Percentiles rank a stretch among this genome's conserved stretches.
phyloP scores from a whole-genome alignment of 2,797 vertebrate species.

The Lutjanus campechanus region DNA sequence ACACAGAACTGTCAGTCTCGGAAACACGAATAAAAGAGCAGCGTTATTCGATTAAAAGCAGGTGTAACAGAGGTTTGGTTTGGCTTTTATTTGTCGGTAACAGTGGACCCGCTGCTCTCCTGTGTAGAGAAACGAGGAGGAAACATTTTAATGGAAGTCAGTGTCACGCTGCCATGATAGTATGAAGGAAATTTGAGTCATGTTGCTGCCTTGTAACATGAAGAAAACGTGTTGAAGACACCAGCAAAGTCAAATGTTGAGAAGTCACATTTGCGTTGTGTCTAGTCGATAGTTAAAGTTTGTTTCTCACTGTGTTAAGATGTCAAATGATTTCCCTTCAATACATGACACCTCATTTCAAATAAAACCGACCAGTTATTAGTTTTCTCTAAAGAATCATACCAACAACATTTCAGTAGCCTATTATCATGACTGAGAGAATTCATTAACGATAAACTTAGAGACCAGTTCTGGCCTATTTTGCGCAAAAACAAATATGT shows the following conservation, averaged over 20 bases:
- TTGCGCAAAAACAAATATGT: background rate
- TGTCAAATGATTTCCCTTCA: background rate
- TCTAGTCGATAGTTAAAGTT: too few relatives aligned
- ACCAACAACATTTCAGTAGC: background rate
- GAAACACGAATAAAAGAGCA: background rate
- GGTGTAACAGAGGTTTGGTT: too few relatives aligned
- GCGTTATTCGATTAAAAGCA: fast-evolving
- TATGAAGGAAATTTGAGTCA: background rate
- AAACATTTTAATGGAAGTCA: background rate
- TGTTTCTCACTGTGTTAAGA: too few relatives aligned
- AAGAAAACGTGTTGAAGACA: background rate
- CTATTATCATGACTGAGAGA: background rate
- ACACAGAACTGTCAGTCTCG: background rate
- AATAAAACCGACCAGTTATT: background rate
- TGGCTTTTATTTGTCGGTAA: background rate
- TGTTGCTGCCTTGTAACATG: fast-evolving
- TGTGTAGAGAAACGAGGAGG: background rate
- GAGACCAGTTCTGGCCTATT: background rate
- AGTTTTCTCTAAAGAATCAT: background rate
- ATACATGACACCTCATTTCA: background rate
- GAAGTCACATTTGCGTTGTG: background rate
- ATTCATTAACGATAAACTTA: too few relatives aligned
- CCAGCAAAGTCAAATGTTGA: too few relatives aligned
- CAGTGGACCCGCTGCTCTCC: background rate
- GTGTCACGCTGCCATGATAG: background rate